Evolutionary conservation across 2,888 invertebrate genomes (phyloP), one percentile per base, ranked within the genome.

Genomic region (Ferrisia virgata): DNA sequence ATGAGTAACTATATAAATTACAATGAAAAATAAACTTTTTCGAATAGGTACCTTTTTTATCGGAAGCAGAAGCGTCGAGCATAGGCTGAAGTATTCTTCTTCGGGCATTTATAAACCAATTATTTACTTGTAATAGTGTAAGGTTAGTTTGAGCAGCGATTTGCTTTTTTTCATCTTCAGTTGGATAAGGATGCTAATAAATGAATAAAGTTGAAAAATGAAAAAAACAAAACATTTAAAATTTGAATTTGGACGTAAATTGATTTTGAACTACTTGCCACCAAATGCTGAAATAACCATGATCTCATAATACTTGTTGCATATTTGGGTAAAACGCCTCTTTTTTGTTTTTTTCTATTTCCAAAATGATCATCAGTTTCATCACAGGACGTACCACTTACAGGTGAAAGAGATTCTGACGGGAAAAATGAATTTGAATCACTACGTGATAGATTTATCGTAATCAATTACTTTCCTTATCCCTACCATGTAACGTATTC

Each of bases 241-340:
- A n/a, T 36, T 15, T 18, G 3, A 25, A 25, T 4, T 78, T 15
- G n/a, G 8, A 25, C 18, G 6, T 3, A 25, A 53, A 3, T 18
- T 72, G 25, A 28, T 18, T 28, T 36, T 33, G 9, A 72, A 28
- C n/a, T 36, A 89, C 93, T 92, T 89, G 97, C 97, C 89, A 97
- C 96, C 87, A 98, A 92, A 89, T 98, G 97, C 89, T 97, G 96
- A 90, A 98, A 98, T 86, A 98, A 92, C 98, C 98, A 98, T 83
- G 96, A 95, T 86, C 97, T 90, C 96, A 98, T 96, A 86, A 96
- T 96, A 89, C 96, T 96, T 83, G 98, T 98, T 86, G 98, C 98
- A 88, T 96, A 96, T 88, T 98, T 94, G 40, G 98, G 98, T 87
- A 98, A 91, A 86, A 98, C 96, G 15, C 98, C 97, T 15, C 98